These are phyloP conservation scores for Solenopsis fugax DNA, from an alignment of 1,140 invertebrate genomes.

Conservation along the genomic window DNA sequence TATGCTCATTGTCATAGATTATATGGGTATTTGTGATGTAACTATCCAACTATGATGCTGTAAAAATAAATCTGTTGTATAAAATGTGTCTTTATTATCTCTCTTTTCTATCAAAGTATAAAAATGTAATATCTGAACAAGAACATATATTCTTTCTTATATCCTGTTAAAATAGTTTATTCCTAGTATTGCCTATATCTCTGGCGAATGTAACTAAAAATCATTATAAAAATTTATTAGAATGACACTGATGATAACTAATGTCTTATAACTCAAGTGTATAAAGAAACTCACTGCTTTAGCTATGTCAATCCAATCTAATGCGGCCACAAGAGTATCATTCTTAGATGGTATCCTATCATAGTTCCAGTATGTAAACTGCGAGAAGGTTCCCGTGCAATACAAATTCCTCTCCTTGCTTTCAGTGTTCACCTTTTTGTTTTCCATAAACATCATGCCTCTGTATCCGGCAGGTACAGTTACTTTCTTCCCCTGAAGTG, in stretches of 20 bases:
- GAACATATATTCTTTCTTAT: constrained; percentile 34
- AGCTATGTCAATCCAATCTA: constrained; percentile 93
- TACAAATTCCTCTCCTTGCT: constrained; percentile 89
- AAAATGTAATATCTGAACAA: constrained; percentile 52
- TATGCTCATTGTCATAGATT: constrained; percentile 25
- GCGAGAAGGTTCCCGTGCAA: constrained; percentile 88
- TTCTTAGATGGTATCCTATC: constrained; percentile 91
- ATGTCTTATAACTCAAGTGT: constrained; percentile 11
- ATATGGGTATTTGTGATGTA: constrained; percentile 62
- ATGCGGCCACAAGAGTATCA: constrained; percentile 89
- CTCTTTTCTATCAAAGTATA: constrained; percentile 51
- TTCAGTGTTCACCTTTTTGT: constrained; percentile 88
- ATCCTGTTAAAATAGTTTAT: constrained; percentile 31
- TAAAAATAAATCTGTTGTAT: constrained; percentile 61
- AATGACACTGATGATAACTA: constrained; percentile 5
- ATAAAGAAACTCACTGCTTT: constrained; percentile 88
- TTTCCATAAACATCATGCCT: constrained; percentile 90
- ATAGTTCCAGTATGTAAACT: constrained; percentile 93
- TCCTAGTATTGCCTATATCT: constrained; percentile 43
- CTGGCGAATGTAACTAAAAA: constrained; percentile 78
- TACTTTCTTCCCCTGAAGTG: constrained; percentile 89
- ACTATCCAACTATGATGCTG: constrained; percentile 58
- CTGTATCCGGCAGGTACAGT: constrained; percentile 89
- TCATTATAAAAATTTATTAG: constrained; percentile 48
- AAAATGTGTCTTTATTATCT: constrained; percentile 41